These are phyloP conservation scores for Macrochelys suwanniensis DNA, from an alignment of 2,797 vertebrate species.

Conservation along the genomic window DNA sequence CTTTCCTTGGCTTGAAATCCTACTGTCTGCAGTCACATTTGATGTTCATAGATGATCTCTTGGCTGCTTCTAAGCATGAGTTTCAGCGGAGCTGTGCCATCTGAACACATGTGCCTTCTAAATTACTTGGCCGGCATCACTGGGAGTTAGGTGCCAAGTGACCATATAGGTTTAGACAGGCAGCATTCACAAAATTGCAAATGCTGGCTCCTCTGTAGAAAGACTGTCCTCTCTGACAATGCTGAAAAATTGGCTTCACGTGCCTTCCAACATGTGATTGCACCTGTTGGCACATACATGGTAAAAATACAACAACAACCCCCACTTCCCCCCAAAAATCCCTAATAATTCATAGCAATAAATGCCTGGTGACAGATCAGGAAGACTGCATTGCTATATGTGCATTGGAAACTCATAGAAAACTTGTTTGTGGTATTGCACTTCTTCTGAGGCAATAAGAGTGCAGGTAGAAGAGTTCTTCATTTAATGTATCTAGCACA, in stretches of 20 bases:
- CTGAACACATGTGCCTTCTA: conserved; percentile 76
- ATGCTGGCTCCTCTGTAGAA: conserved; percentile 46
- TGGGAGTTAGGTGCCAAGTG: conserved; percentile 52
- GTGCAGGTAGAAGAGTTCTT: background rate
- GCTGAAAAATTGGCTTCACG: conserved; percentile 51
- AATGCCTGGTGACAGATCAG: conserved; percentile 14
- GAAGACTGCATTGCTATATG: background rate
- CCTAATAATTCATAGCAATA: background rate
- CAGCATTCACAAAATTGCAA: conserved; percentile 73
- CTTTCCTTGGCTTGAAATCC: conserved; percentile 57
- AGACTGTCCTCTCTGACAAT: conserved; percentile 35
- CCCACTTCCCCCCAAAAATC: background rate
- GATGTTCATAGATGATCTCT: conserved; percentile 62
- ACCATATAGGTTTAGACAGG: conserved; percentile 66
- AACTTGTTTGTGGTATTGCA: background rate
- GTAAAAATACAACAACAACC: background rate
- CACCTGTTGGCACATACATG: conserved; percentile 55
- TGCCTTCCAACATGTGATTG: conserved; percentile 35
- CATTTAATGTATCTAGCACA: background rate
- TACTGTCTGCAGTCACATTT: conserved; percentile 32
- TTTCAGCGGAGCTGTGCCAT: conserved; percentile 66
- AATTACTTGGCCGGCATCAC: conserved; percentile 68
- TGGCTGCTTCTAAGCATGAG: conserved; percentile 58
- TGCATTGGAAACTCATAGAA: background rate
- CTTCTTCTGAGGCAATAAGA: background rate